Evolutionary conservation across 2,888 invertebrate species (phyloP), one percentile per base, ranked within the genome.

Genomic region (Apamea epomidion): DNA sequence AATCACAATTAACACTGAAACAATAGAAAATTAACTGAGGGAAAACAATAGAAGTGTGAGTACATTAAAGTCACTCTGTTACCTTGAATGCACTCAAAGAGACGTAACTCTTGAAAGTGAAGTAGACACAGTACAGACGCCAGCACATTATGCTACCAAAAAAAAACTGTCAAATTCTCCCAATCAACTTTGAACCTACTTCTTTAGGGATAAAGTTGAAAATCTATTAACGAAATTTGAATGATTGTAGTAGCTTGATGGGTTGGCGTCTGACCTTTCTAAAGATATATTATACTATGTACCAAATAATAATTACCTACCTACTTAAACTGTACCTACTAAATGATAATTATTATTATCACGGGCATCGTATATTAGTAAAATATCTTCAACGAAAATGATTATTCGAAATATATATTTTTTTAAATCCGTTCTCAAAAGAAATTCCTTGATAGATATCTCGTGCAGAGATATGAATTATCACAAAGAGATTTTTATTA

Each of bases 21-120:
- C 67, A 75, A 82, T 75, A 62, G 45, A 25, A n/a, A 16, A 65
- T 45, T 29, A 68, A 54, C 37, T 18, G 45, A 45, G 3, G 10
- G 0, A 64, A 32, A 54, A 37, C 68, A 68, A 83, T 62, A n/a
- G n/a, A 3, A 32, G 5, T 54, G 60, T 83, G 21, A 14, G 51
- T 82, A 12, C 10, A 25, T 60, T 51, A 74, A 45, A 60, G 21
- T 18, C 8, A 0, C 21, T 21, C 0, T 10, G 7, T 54, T 58
- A 32, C 29, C 48, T 67, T 32, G n/a, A 60, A 67, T 65, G 58
- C 21, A 64, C 7, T n/a, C 12, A 65, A 51, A 12, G 12, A 7
- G 54, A 69, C 10, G 5, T 42, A 5, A 45, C 18, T 65, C 42
- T 77, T 54, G n/a, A 42, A 70, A 64, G 21, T 18, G 6, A 42